Percentiles rank a stretch among this genome's conserved stretches.
Conservation (phyloP, 2,113 vertebrate genomes). For the Thomomys bottae region DNA sequence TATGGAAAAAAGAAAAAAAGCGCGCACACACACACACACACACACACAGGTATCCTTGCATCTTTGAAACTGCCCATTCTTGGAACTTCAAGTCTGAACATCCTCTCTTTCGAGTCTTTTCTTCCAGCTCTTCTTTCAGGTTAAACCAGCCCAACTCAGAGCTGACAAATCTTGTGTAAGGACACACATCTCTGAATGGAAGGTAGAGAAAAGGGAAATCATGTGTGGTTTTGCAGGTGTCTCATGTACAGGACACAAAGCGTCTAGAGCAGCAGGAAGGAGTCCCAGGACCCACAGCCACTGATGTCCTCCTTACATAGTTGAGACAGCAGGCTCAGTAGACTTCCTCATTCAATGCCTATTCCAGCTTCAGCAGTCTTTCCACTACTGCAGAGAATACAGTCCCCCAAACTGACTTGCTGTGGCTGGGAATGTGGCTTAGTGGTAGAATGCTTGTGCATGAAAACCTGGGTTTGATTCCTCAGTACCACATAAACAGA, state of each 20-base stretch:
- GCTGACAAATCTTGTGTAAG: constrained; percentile 14
- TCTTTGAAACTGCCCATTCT: not conserved
- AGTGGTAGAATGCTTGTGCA: no score
- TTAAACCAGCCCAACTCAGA: constrained; percentile 13
- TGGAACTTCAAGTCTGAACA: not conserved
- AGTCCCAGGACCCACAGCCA: not conserved
- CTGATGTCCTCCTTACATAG: no score
- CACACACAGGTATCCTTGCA: no score
- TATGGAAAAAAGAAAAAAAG: not conserved
- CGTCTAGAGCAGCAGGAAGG: not conserved
- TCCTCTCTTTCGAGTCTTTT: constrained; percentile 3
- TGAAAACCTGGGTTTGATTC: no score
- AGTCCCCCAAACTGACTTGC: not conserved
- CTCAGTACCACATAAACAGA: no score
- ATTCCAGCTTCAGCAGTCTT: not conserved
- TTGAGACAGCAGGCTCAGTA: not conserved
- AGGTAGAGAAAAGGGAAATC: constrained; percentile 36
- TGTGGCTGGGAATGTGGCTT: no score
- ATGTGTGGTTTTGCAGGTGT: not conserved
- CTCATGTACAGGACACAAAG: not conserved
- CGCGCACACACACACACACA: no score
- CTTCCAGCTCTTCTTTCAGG: not conserved
- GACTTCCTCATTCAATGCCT: not conserved
- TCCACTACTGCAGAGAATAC: not conserved
- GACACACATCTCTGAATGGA: not conserved